Evolutionary conservation across 2,888 invertebrate species (phyloP).

Genomic region (Drosophila barbarae): DNA sequence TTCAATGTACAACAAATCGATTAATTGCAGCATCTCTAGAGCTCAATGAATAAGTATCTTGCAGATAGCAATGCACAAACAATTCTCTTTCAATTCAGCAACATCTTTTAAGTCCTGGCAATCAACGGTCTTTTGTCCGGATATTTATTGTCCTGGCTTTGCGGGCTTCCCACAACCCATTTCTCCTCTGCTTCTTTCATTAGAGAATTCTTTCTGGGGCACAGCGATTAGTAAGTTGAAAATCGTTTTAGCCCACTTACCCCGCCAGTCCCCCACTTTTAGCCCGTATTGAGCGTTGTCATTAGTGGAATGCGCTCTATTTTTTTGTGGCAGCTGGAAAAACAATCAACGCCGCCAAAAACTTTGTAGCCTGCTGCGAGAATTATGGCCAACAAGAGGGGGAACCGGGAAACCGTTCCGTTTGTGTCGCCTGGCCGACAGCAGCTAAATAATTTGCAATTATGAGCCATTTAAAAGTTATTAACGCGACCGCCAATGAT

Average conservation of each 20-base stretch:
- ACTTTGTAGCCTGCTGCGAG: conserved; percentile 47
- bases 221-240: conserved; percentile 42
- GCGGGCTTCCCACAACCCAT: conserved; percentile 1
- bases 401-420: conserved; percentile 12
- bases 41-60: conserved; percentile 17
- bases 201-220: conserved; percentile 39
- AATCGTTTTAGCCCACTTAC: conserved; percentile 43
- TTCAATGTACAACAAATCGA: not conserved
- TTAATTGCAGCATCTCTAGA: no score
- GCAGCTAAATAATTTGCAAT: conserved; percentile 55
- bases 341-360: conserved; percentile 34
- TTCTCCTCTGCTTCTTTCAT: conserved; percentile 16
- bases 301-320: conserved; percentile 33
- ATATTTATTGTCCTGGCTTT: conserved; percentile 24
- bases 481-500: conserved; percentile 56
- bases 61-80: conserved; percentile 16
- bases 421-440: conserved; percentile 14
- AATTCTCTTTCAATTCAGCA: conserved; percentile 23
- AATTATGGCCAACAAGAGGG: conserved; percentile 31
- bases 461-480: conserved; percentile 67
- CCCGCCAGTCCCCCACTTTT: not conserved
- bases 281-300: conserved; percentile 23
- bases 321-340: conserved; percentile 34
- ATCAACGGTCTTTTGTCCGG: conserved; percentile 29
- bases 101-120: conserved; percentile 14